Percentiles rank a stretch among this genome's conserved stretches.
These are phyloP conservation scores for Malthinus flaveolus DNA, from an alignment of 2,888 invertebrate genomes.

Conservation along the genomic window DNA sequence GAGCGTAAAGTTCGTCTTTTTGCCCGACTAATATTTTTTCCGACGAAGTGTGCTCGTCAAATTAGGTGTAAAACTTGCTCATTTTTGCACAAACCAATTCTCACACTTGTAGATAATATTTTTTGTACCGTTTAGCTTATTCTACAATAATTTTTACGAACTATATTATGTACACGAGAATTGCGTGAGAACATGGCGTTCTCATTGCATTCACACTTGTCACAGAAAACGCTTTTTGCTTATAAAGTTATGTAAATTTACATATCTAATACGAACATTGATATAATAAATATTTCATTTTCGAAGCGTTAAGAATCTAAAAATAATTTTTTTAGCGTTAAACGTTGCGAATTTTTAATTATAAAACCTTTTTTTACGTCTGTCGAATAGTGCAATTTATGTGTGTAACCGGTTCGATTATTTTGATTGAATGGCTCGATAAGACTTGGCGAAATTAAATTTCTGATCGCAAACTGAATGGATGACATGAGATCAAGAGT, in stretches of 20 bases:
- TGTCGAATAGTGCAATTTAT: neutral
- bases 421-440: conserved; percentile 18
- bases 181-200: conserved; percentile 43
- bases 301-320: neutral
- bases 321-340: no score
- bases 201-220: conserved; percentile 34
- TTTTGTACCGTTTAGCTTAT: no score
- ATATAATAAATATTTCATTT: conserved; percentile 11
- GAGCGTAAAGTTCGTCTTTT: no score
- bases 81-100: no score
- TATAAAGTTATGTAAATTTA: conserved; percentile 35
- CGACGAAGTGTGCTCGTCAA: no score
- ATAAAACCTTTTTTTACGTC: no score
- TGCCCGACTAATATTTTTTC: no score
- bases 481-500: conserved; percentile 17
- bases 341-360: no score
- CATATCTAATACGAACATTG: conserved; percentile 22
- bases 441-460: conserved; percentile 20
- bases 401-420: conserved; percentile 9
- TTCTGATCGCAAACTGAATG: conserved; percentile 17
- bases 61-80: no score
- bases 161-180: conserved; percentile 14
- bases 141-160: no score
- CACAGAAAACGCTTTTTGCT: conserved; percentile 36
- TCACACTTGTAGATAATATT: no score